These are phyloP conservation scores for Listronotus bonariensis DNA, from an alignment of 1,140 invertebrate species.

Conservation along the genomic window DNA sequence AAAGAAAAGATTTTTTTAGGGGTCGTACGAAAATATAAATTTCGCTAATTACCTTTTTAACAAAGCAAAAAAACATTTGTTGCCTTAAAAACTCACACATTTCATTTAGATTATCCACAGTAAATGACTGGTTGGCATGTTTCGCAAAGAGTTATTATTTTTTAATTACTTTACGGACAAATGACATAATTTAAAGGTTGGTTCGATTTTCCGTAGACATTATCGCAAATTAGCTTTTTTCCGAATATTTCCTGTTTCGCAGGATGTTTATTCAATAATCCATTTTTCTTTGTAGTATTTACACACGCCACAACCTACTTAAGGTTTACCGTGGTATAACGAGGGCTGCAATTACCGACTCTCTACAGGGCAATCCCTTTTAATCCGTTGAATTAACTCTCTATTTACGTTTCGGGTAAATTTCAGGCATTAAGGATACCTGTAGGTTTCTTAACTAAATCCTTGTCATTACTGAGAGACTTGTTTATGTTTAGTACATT, in stretches of 20 bases:
- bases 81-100: too few relatives aligned
- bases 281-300: constrained; percentile 2
- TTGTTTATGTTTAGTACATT: not conserved
- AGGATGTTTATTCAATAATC: constrained; percentile 18
- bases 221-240: constrained; percentile 20
- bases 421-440: constrained; percentile 16
- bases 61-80: too few relatives aligned
- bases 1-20: too few relatives aligned
- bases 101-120: not conserved
- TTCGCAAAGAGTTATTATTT: constrained; percentile 17
- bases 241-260: constrained; percentile 10
- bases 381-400: constrained; percentile 16
- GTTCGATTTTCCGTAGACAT: not conserved
- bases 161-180: constrained; percentile 28
- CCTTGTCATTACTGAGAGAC: not conserved
- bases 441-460: not conserved
- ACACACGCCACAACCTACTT: constrained; percentile 14
- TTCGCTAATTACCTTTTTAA: too few relatives aligned
- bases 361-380: constrained; percentile 10
- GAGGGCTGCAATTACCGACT: constrained; percentile 15
- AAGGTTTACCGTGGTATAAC: constrained; percentile 16
- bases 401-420: constrained; percentile 5
- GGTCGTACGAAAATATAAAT: too few relatives aligned
- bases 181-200: constrained; percentile 10
- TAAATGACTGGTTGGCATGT: constrained; percentile 19